Conservation (phyloP, 1,140 invertebrate genomes). For the Chymomyza costata region DNA sequence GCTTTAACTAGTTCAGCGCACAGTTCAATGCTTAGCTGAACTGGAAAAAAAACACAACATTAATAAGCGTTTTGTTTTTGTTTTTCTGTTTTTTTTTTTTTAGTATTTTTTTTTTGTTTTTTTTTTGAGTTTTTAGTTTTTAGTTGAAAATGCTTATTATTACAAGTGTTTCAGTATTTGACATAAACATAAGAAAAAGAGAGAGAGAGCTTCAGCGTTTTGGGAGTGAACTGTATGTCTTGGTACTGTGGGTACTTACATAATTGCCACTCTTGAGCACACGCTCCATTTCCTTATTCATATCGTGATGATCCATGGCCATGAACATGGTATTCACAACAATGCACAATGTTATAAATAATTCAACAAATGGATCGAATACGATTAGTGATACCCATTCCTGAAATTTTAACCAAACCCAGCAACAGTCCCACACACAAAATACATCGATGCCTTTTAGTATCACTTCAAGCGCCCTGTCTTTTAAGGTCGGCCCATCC, state of each 20-base stretch:
- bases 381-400: conserved; percentile 93
- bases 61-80: too few species aligned
- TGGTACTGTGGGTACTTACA: conserved; percentile 81
- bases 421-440: conserved; percentile 98
- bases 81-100: too few species aligned
- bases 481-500: conserved; percentile 91
- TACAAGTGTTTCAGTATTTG: too few species aligned
- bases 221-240: too few species aligned
- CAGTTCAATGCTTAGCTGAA: too few species aligned
- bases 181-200: too few species aligned
- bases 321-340: conserved; percentile 98
- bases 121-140: too few species aligned
- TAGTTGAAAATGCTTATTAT: too few species aligned
- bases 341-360: conserved; percentile 98
- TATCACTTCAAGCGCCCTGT: conserved; percentile 84
- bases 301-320: conserved; percentile 97
- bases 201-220: too few species aligned
- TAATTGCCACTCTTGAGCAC: conserved; percentile 95
- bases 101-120: too few species aligned
- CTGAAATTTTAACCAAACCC: conserved; percentile 92
- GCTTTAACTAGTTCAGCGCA: too few species aligned
- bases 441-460: conserved; percentile 92
- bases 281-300: conserved; percentile 89
- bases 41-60: too few species aligned
- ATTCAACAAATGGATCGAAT: conserved; percentile 98